Evolutionary conservation across 2,888 invertebrate genomes (phyloP).

Genomic region (Drosophila macrospina): DNA sequence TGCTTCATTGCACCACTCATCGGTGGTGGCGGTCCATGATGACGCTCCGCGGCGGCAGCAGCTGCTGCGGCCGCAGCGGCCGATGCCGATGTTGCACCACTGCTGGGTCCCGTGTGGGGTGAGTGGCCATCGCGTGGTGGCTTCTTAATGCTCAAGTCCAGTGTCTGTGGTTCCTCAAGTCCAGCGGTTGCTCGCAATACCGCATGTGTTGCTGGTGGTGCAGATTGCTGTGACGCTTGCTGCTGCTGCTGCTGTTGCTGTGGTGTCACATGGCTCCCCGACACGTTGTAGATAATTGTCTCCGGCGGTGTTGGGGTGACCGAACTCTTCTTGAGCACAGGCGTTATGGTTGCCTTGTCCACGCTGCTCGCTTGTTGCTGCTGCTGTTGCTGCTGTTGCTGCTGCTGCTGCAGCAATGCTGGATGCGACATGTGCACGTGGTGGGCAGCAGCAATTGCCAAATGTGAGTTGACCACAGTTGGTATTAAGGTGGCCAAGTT

Average conservation of each 20-base stretch:
- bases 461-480: conserved; percentile 88
- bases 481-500: conserved; percentile 88
- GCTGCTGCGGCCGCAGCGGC: conserved; percentile 40
- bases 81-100: conserved; percentile 42
- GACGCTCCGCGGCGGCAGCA: conserved; percentile 33
- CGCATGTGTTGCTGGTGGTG: conserved; percentile 43
- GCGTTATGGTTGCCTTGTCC: conserved; percentile 89
- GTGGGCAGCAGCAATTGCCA: conserved; percentile 50
- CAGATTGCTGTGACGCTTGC: conserved; percentile 27
- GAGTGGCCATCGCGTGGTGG: conserved; percentile 86
- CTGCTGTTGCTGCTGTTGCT: conserved; percentile 64
- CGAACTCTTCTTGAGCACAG: conserved; percentile 83
- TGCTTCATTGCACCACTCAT: conserved; percentile 71
- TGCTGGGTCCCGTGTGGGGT: conserved; percentile 47
- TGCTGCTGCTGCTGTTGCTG: conserved; percentile 80
- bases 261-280: conserved; percentile 63
- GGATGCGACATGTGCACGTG: conserved; percentile 65
- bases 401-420: conserved; percentile 75
- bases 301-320: conserved; percentile 71
- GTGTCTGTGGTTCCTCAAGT: conserved; percentile 88
- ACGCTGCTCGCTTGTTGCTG: conserved; percentile 29
- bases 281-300: conserved; percentile 81
- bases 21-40: conserved; percentile 53
- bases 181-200: conserved; percentile 79
- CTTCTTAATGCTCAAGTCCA: conserved; percentile 92